Base-by-base conservation (phyloP, 2,888 invertebrate genomes). In the Camptogramma bilineatum region DNA sequence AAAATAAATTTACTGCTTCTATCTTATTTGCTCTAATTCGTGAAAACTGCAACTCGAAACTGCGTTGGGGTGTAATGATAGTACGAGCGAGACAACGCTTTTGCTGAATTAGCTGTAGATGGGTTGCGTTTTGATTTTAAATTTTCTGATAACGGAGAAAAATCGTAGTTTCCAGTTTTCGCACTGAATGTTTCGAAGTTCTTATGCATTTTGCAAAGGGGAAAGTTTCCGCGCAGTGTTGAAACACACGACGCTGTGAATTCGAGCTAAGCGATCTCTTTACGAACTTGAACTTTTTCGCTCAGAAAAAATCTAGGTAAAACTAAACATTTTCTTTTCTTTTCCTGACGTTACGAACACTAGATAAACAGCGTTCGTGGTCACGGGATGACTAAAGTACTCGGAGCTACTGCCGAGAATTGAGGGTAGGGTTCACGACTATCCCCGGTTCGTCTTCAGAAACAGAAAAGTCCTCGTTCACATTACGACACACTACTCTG, bases 21-120 rank as follows among this genome's bases (percentile, higher is more conserved):
- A 89, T 89, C 87, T 90, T 90, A 90, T 91, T 91, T 91, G 86
- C 85, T 89, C 87, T 87, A 87, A 87, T 90, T 90, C 84, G 82
- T 75, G 83, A 87, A 85, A 87, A 88, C 84, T 86, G 83, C 81
- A 81, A 79, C 80, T 78, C 66, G 75, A 76, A 82, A 79, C 79
- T 83, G 74, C 73, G 73, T 78, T 80, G 75, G 72, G 72, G 73
- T 73, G 74, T 82, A 80, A 82, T 81, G 80, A 82, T 78, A 72
- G 72, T 76, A 73, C 74, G 73, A n/a, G n/a, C n/a, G n/a, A n/a
- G n/a, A 78, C 77, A 80, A 78, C 73, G 78, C 76, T 67, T 74
- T 75, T 68, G 74, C 73, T 72, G 78, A 79, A 82, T 80, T 80
- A 80, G 77, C 71, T 54, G 51, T 79, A 74, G 77, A 77, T 44